Conservation (phyloP, 2,113 vertebrate genomes). For the Catharus bicknelli region DNA sequence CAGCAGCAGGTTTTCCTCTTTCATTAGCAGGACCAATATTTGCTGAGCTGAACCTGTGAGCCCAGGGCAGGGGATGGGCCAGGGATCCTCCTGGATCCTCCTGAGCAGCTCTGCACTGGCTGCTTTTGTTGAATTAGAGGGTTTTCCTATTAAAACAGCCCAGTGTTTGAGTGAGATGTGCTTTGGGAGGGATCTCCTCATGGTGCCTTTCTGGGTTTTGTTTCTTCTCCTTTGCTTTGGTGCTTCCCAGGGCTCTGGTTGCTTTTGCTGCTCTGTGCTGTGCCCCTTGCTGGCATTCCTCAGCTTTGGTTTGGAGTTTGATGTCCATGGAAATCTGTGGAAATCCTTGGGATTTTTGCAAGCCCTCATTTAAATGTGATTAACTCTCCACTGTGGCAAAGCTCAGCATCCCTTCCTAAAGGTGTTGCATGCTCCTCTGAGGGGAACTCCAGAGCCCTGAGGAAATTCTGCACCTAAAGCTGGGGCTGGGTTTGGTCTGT, state of each 20-base stretch:
- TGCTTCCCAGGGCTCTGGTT: background rate
- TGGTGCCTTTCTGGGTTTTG: background rate
- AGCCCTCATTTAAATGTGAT: background rate
- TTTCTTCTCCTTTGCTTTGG: background rate
- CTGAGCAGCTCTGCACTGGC: background rate
- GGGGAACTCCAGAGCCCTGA: background rate
- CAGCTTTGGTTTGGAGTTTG: background rate
- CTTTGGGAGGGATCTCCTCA: background rate
- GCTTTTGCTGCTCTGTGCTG: background rate
- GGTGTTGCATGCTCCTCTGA: background rate
- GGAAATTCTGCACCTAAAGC: background rate
- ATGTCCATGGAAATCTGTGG: background rate
- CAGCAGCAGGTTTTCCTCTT: fast-evolving
- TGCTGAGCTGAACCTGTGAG: background rate
- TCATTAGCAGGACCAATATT: background rate
- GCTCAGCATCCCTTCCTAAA: background rate
- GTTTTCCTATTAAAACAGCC: background rate
- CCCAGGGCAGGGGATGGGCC: background rate
- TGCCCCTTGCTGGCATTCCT: background rate
- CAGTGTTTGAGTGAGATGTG: background rate
- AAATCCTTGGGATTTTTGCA: background rate
- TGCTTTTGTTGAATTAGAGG: fast-evolving
- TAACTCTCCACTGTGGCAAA: background rate
- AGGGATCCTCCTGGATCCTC: background rate
- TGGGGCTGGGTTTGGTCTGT: fast-evolving